These are phyloP conservation scores for Spea bombifrons DNA, from an alignment of 2,113 vertebrate species.

Conservation along the genomic window DNA sequence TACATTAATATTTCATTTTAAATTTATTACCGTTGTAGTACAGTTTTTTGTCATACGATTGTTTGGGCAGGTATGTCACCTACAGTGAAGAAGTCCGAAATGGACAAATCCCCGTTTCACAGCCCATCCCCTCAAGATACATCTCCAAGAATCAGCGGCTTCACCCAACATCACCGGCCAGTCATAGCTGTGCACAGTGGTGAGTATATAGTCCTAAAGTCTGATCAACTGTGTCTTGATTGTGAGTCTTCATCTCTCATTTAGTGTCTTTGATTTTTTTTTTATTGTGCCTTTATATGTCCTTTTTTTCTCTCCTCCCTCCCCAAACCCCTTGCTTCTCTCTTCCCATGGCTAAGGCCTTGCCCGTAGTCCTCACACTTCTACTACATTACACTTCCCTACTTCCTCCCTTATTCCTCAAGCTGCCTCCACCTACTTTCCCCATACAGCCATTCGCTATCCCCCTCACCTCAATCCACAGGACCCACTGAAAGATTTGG, in stretches of 20 bases:
- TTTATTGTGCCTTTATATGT: background rate
- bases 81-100: constrained; percentile 91
- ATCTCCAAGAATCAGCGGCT: constrained; percentile 87
- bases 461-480: constrained; percentile 91
- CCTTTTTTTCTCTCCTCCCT: background rate
- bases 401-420: constrained; percentile 82
- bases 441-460: constrained; percentile 91
- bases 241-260: background rate
- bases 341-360: constrained; percentile 66
- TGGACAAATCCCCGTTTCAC: constrained; percentile 83
- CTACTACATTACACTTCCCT: constrained; percentile 90
- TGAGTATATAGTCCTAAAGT: constrained; percentile 59
- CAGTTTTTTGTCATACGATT: constrained; percentile 13
- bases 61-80: constrained; percentile 81
- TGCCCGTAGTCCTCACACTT: constrained; percentile 85
- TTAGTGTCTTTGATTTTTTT: background rate
- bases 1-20: no score
- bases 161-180: constrained; percentile 94
- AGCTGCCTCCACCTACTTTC: constrained; percentile 85
- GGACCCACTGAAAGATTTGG: constrained; percentile 94
- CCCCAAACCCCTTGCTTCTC: background rate
- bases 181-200: constrained; percentile 97
- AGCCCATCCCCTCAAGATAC: constrained; percentile 92
- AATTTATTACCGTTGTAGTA: no score
- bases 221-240: background rate